Base-by-base conservation (phyloP, 2,888 invertebrate species). In the Brenthis hecate region DNA sequence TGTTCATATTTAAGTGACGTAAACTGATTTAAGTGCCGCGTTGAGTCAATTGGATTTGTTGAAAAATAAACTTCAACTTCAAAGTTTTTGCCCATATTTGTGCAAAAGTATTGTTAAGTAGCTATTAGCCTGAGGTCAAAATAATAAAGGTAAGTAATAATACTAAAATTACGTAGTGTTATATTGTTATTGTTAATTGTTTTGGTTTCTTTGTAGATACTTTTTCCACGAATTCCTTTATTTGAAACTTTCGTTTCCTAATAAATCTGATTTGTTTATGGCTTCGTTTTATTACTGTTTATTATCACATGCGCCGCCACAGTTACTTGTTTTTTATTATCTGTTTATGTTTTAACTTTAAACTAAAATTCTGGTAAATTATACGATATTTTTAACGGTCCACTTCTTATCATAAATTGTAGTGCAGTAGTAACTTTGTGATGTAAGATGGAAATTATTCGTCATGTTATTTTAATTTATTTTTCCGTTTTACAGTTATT, bases 1-100 rank as follows among this genome's bases (percentile, higher is more conserved):
- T 72, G 68, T 65, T 66, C 63, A 74, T 78, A 80, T 75, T 79
- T 75, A 78, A 80, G 83, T 86, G 85, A 80, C 83, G 81, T 80
- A 84, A 84, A 78, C 74, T 78, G 81, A 80, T 80, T 79, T 80
- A 76, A 82, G 83, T 83, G 82, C 76, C 75, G 77, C 79, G 75
- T 79, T 80, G 71, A 67, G 72, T 68, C 73, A 50, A 68, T 81
- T 79, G 77, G 80, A 76, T 84, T 81, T 80, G 76, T 80, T 81
- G 78, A 77, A 79, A 73, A 81, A 82, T 80, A 51, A 66, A 70
- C 66, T 68, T 67, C 56, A 61, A 69, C 69, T 64, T 63, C 65
- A 32, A 62, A 70, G 61, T 62, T 51, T 67, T 67, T 67, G 67
- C 67, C 62, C 60, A 50, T 32, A 16, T 56, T 50, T 56, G 67